A percentile compares a stretch with the other conserved stretches of the same genome.
Conservation (phyloP, 2,113 vertebrate genomes). For the Rhegmatorhina hoffmannsi region DNA sequence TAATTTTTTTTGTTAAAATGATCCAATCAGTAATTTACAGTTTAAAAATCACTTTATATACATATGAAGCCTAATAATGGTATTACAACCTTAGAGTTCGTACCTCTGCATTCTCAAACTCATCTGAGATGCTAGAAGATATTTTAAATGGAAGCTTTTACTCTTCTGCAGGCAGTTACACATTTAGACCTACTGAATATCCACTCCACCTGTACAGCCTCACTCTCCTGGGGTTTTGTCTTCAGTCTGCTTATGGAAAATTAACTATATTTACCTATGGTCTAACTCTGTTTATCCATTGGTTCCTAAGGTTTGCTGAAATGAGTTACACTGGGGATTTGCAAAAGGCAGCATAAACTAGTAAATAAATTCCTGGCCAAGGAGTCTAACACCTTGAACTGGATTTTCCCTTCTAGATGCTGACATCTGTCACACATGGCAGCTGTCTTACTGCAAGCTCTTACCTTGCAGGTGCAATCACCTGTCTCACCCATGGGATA, state of each 20-base stretch:
- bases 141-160: not conserved
- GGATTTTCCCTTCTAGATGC: not conserved
- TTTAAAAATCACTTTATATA: not conserved
- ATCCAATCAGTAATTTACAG: not conserved
- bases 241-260: not conserved
- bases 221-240: not conserved
- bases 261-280: not conserved
- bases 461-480: not conserved
- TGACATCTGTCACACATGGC: not conserved
- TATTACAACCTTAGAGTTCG: not conserved
- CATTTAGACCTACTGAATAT: not conserved
- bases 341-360: not conserved
- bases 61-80: not conserved
- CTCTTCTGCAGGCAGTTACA: not conserved
- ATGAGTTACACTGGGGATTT: not conserved
- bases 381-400: not conserved
- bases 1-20: not conserved
- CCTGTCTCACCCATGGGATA: not conserved
- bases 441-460: not conserved
- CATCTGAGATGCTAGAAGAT: not conserved
- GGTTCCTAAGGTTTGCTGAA: not conserved
- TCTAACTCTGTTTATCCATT: not conserved
- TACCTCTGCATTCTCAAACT: not conserved
- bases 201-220: not conserved
- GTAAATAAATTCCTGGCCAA: not conserved